Evolutionary conservation across 1,140 invertebrate genomes (phyloP).

Genomic region (Listronotus oregonensis): DNA sequence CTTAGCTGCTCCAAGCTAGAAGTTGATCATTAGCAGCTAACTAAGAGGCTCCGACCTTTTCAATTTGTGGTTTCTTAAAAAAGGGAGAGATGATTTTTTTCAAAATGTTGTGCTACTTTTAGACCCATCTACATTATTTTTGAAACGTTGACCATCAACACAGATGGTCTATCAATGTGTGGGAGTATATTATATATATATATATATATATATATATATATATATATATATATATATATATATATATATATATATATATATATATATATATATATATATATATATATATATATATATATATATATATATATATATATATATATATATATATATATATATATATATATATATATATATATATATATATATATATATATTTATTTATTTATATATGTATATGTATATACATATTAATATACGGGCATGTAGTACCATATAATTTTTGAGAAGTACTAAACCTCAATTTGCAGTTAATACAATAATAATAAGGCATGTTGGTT

Average conservation of each 20-base stretch:
- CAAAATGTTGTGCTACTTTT: too few relatives aligned
- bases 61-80: too few relatives aligned
- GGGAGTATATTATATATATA: constrained; percentile 14
- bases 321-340: constrained; percentile 14
- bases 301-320: constrained; percentile 14
- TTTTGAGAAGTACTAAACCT: constrained; percentile 33
- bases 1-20: too few relatives aligned
- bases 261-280: constrained; percentile 14
- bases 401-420: too few relatives aligned
- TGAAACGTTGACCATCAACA: too few relatives aligned
- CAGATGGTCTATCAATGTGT: too few relatives aligned
- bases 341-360: constrained; percentile 4
- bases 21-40: too few relatives aligned
- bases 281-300: constrained; percentile 11
- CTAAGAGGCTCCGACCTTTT: too few relatives aligned
- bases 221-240: constrained; percentile 13
- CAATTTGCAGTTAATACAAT: constrained; percentile 44
- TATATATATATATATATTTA: too few relatives aligned
- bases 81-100: too few relatives aligned
- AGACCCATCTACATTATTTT: too few relatives aligned
- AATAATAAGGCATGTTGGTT: constrained; percentile 36
- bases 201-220: constrained; percentile 14
- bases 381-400: too few relatives aligned
- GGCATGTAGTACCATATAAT: constrained; percentile 15
- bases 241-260: constrained; percentile 14